These are phyloP conservation scores for Balaenoptera acutorostrata DNA, from an alignment of 2,113 vertebrate genomes.

Conservation along the genomic window DNA sequence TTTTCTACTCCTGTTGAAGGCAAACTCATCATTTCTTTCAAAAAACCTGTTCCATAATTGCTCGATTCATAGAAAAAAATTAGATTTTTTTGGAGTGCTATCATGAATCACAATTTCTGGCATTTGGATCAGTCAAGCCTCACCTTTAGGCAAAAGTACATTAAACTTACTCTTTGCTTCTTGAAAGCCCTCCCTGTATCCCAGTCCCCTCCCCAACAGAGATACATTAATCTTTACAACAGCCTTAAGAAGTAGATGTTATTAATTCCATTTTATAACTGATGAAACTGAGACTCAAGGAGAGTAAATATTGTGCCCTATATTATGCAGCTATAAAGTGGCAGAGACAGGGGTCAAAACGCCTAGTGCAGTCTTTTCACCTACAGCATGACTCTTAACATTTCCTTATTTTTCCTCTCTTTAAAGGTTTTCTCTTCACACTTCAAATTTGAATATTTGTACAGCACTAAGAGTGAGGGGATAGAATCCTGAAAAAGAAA, in stretches of 20 bases:
- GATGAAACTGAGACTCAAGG: background rate
- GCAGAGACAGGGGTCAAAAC: background rate
- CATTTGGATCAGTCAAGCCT: background rate
- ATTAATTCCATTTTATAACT: background rate
- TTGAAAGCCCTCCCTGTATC: background rate
- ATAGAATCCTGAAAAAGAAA: background rate
- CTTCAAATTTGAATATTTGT: background rate
- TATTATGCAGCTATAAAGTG: background rate
- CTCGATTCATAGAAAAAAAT: background rate
- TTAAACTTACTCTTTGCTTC: background rate
- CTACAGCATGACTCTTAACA: background rate
- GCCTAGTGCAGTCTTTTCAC: background rate
- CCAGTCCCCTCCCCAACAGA: background rate
- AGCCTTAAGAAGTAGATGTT: background rate
- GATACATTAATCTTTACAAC: background rate
- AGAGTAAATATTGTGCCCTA: background rate
- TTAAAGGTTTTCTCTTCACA: background rate
- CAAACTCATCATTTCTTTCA: background rate
- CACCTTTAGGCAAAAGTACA: background rate
- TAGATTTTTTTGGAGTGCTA: background rate
- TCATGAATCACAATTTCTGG: background rate
- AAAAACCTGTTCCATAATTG: background rate
- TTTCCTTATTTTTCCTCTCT: background rate
- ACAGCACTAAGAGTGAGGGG: background rate
- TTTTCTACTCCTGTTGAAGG: slow-evolving; percentile 1